A percentile compares a stretch with the other conserved stretches of the same genome.
These are phyloP conservation scores for Erpobdella octoculata DNA, from an alignment of 2,888 invertebrate genomes.

Conservation along the genomic window DNA sequence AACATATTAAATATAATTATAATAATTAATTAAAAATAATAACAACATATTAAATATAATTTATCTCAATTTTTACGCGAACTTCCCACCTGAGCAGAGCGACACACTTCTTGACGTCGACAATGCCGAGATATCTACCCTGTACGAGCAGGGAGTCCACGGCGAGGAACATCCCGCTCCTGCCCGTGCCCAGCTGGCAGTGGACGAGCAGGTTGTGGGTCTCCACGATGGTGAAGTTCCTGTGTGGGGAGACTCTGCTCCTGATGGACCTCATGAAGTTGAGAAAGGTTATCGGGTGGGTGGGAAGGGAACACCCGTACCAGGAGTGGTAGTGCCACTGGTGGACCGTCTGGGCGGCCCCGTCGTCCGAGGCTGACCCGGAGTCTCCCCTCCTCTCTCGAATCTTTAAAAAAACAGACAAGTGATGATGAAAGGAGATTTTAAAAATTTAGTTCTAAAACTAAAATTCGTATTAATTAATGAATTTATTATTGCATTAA, in stretches of 20 bases:
- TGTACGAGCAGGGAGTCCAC: slow-evolving; percentile 32
- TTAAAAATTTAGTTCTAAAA: not conserved
- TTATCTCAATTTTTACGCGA: not conserved
- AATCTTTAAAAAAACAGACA: not conserved
- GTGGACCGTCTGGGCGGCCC: too few relatives aligned
- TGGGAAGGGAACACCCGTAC: slow-evolving; percentile 22
- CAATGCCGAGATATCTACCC: slow-evolving; percentile 27
- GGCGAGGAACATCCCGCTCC: slow-evolving; percentile 36
- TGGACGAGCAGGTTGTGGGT: slow-evolving; percentile 28
- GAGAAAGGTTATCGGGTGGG: slow-evolving; percentile 31
- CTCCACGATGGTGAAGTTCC: slow-evolving; percentile 11
- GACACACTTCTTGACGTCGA: slow-evolving; percentile 34
- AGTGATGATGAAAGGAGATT: not conserved
- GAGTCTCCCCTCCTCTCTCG: not conserved
- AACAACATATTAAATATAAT: not conserved
- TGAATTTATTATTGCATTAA: not conserved
- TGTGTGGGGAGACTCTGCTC: not conserved
- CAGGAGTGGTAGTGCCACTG: slow-evolving; percentile 34
- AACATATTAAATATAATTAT: too few relatives aligned
- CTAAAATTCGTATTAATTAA: not conserved
- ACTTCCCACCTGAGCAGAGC: slow-evolving; percentile 20
- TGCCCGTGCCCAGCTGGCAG: slow-evolving; percentile 35
- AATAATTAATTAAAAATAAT: not conserved
- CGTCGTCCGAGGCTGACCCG: too few relatives aligned
- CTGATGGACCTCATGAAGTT: slow-evolving; percentile 29